phyloP scores from a whole-genome alignment of 2,888 invertebrate genomes.

The Rhagonycha lutea region DNA sequence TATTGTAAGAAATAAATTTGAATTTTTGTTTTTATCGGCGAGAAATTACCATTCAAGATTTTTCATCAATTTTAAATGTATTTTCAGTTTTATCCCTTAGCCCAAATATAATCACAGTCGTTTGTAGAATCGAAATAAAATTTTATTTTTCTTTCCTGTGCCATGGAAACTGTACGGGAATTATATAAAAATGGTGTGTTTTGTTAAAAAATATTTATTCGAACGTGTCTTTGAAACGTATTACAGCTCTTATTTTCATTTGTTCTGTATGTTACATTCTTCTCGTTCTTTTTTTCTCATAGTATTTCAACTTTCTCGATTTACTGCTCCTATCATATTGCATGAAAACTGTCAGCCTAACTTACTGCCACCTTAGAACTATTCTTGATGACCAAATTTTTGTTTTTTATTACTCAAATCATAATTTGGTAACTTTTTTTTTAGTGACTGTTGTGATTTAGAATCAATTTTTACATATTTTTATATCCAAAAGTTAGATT shows the following conservation, averaged over 20 bases:
- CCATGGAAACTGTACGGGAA: neutral
- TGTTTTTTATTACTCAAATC: too few relatives aligned
- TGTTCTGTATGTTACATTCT: neutral
- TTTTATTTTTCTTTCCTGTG: neutral
- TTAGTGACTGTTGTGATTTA: too few relatives aligned
- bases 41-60: neutral
- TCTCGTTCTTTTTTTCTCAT: neutral
- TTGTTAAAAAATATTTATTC: neutral
- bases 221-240: neutral
- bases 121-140: neutral
- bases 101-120: neutral
- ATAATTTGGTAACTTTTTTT: too few relatives aligned
- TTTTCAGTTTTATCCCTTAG: neutral
- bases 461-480: too few relatives aligned
- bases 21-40: neutral
- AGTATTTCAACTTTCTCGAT: neutral
- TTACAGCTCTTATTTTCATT: neutral
- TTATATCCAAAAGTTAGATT: too few relatives aligned
- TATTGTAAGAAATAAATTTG: neutral
- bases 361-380: neutral
- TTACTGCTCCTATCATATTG: neutral
- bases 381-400: neutral
- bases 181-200: neutral
- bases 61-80: neutral
- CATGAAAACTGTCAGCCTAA: neutral